Conservation (phyloP, 2,797 vertebrate genomes). For the Danio choprae region DNA sequence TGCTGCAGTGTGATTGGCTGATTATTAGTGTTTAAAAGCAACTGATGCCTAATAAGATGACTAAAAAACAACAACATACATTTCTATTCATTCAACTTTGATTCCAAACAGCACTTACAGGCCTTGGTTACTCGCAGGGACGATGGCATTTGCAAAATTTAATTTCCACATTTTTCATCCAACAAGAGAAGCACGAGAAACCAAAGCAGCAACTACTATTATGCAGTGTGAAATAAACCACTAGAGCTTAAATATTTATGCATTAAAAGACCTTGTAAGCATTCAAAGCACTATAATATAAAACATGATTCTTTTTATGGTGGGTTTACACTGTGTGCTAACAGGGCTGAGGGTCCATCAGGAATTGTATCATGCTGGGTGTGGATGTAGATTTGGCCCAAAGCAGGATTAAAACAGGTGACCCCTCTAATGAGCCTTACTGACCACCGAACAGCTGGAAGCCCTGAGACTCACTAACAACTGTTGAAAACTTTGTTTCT, state of each 20-base stretch:
- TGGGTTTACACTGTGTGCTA: not conserved
- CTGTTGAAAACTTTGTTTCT: conserved; percentile 32
- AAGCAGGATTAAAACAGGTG: conserved; percentile 67
- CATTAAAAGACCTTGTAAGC: not conserved
- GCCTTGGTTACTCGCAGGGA: not conserved
- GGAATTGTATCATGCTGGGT: conserved; percentile 42
- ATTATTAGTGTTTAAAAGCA: too few species aligned
- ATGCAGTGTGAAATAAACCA: not conserved
- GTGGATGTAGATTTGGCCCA: conserved; percentile 33
- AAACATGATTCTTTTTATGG: not conserved
- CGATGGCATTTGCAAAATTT: conserved; percentile 3
- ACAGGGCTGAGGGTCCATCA: conserved; percentile 9
- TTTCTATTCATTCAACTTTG: conserved; percentile 1
- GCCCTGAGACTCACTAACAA: conserved; percentile 61
- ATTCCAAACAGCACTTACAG: not conserved
- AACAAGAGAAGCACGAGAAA: too few species aligned
- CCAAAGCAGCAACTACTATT: not conserved
- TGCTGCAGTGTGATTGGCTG: too few species aligned
- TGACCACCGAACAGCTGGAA: conserved; percentile 63
- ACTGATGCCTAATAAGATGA: too few species aligned
- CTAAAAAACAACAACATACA: too few species aligned
- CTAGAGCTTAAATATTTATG: not conserved
- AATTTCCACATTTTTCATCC: not conserved
- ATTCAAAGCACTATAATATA: not conserved
- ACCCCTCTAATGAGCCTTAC: conserved; percentile 65